These are phyloP conservation scores for Timandra comae DNA, from an alignment of 2,888 invertebrate genomes.

Conservation along the genomic window DNA sequence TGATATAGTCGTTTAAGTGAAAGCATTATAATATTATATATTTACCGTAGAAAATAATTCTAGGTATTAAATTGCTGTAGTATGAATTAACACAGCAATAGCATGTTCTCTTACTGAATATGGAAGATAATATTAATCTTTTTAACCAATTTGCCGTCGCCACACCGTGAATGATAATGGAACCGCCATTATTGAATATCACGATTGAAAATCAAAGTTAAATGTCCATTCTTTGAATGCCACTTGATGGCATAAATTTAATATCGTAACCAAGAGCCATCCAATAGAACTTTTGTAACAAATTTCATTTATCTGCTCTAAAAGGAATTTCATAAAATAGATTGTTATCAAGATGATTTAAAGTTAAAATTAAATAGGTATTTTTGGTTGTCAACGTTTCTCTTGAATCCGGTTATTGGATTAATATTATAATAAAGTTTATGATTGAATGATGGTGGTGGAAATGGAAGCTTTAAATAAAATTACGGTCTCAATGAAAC, in stretches of 20 bases:
- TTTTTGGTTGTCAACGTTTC: slow-evolving; percentile 25
- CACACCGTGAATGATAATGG: slow-evolving; percentile 27
- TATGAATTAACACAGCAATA: neutral
- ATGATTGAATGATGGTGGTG: no score
- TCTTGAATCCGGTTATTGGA: no score
- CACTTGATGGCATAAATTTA: slow-evolving; percentile 71
- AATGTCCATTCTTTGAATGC: slow-evolving; percentile 62
- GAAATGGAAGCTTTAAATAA: no score
- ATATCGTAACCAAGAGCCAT: slow-evolving; percentile 63
- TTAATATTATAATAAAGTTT: no score
- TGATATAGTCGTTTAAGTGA: neutral
- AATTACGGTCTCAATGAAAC: no score
- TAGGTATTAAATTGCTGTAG: neutral
- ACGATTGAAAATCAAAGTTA: slow-evolving; percentile 57
- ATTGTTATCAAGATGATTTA: slow-evolving; percentile 65
- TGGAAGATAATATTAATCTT: slow-evolving; percentile 8
- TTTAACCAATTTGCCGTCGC: slow-evolving; percentile 13
- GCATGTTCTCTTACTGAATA: slow-evolving; percentile 7
- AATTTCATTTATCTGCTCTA: slow-evolving; percentile 69
- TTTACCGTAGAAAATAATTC: neutral
- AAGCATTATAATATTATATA: neutral
- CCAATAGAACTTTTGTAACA: slow-evolving; percentile 69
- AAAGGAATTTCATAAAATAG: slow-evolving; percentile 66
- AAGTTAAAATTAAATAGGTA: slow-evolving; percentile 42
- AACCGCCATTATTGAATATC: slow-evolving; percentile 52